Evolutionary conservation across 2,113 vertebrate genomes (phyloP).

Genomic region (Larimichthys crocea): DNA sequence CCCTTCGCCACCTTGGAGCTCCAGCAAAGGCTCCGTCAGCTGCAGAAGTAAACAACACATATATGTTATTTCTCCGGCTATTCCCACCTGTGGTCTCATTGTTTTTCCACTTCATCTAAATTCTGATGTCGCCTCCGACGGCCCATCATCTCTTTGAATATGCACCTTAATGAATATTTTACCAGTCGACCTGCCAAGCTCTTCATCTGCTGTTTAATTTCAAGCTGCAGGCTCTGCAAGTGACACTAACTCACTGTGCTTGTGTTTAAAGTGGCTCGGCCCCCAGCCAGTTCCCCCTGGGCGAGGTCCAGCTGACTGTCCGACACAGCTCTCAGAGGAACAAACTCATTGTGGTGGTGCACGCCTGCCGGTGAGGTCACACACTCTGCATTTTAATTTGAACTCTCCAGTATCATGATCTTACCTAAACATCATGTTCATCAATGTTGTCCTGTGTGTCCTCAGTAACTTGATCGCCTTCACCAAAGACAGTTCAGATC

Average conservation of each 20-base stretch:
- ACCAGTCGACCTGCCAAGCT: not conserved
- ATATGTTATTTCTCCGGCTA: not conserved
- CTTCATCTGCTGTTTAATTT: not conserved
- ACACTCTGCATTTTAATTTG: conserved; percentile 3
- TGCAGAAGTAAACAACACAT: conserved; percentile 89
- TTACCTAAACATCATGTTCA: not conserved
- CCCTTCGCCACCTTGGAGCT: conserved; percentile 93
- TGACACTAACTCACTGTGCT: conserved; percentile 49
- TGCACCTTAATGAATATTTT: conserved; percentile 35
- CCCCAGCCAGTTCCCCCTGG: conserved; percentile 89
- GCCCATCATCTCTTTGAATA: not conserved
- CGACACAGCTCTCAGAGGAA: conserved; percentile 96
- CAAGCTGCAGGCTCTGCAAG: conserved; percentile 10
- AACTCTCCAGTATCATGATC: not conserved
- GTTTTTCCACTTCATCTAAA: not conserved
- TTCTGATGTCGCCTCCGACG: not conserved
- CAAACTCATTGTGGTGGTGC: conserved; percentile 96
- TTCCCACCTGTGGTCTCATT: not conserved
- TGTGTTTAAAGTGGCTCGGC: conserved; percentile 88
- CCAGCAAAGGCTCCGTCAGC: conserved; percentile 90
- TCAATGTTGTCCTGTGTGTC: conserved; percentile 42
- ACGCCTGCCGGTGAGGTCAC: conserved; percentile 91
- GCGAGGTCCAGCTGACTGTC: conserved; percentile 95
- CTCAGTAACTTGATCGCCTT: conserved; percentile 94
- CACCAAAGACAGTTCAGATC: conserved; percentile 94